Conservation (phyloP, 2,113 vertebrate genomes). For the Aleadryas rufinucha region DNA sequence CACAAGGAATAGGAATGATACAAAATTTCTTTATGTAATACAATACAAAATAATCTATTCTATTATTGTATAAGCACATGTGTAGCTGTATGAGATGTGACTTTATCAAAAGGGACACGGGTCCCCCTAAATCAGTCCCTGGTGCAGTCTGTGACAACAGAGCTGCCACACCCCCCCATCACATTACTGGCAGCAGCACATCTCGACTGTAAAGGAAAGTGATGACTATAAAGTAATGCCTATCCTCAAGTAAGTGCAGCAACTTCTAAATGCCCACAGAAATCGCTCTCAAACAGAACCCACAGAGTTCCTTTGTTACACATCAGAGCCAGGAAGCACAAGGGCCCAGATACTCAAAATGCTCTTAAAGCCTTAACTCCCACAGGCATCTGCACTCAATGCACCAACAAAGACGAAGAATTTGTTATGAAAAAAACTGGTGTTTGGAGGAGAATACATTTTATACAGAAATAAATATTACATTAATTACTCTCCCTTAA, state of each 20-base stretch:
- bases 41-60: neutral
- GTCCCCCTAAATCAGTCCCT: neutral
- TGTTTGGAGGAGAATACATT: neutral
- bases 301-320: neutral
- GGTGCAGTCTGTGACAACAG: neutral
- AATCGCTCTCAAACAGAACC: neutral
- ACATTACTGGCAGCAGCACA: neutral
- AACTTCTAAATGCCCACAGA: neutral
- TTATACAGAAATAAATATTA: neutral
- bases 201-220: neutral
- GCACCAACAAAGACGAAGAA: neutral
- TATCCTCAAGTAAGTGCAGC: neutral
- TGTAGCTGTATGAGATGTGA: fast-evolving
- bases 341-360: neutral
- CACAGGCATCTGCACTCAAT: neutral
- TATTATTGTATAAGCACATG: neutral
- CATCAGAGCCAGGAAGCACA: neutral
- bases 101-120: neutral
- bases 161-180: neutral
- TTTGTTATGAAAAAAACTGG: neutral
- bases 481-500: neutral
- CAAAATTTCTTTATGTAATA: neutral
- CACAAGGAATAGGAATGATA: neutral
- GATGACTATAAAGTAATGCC: neutral
- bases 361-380: neutral